These are phyloP conservation scores for Steatornis caripensis DNA, from an alignment of 2,113 vertebrate genomes.

Conservation along the genomic window DNA sequence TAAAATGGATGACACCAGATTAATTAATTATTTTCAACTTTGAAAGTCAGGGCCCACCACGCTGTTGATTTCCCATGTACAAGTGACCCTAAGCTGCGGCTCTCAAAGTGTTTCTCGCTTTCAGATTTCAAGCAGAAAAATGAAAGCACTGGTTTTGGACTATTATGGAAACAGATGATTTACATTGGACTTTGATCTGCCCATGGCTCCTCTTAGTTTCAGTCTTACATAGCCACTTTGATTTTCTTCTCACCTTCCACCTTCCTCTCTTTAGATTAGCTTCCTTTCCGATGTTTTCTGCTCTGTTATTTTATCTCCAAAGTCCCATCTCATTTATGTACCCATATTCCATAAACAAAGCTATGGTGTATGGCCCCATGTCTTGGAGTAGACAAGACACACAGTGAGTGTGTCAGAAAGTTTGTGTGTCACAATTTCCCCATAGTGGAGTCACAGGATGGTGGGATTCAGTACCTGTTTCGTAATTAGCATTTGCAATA, in stretches of 20 bases:
- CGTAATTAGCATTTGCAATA: neutral
- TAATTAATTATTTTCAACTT: neutral
- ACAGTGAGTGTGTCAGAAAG: neutral
- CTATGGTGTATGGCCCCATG: neutral
- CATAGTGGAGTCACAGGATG: neutral
- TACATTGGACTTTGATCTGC: neutral
- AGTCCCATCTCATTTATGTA: neutral
- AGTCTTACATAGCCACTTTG: neutral
- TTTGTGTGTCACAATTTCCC: neutral
- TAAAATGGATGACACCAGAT: neutral
- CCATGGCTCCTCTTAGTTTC: neutral
- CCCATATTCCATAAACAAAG: neutral
- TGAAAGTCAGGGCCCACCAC: neutral
- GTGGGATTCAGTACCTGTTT: neutral
- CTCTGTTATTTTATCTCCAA: neutral
- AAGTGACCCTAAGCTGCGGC: neutral
- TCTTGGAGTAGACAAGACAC: neutral
- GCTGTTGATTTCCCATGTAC: neutral
- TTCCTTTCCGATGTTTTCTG: neutral
- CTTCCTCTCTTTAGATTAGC: neutral
- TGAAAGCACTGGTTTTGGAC: fast-evolving
- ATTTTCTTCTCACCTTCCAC: neutral
- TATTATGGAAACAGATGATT: neutral
- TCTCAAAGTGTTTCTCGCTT: neutral
- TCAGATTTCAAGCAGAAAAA: neutral